These are phyloP conservation scores for Taphrorychus bicolor DNA, from an alignment of 2,888 invertebrate genomes.

Conservation along the genomic window DNA sequence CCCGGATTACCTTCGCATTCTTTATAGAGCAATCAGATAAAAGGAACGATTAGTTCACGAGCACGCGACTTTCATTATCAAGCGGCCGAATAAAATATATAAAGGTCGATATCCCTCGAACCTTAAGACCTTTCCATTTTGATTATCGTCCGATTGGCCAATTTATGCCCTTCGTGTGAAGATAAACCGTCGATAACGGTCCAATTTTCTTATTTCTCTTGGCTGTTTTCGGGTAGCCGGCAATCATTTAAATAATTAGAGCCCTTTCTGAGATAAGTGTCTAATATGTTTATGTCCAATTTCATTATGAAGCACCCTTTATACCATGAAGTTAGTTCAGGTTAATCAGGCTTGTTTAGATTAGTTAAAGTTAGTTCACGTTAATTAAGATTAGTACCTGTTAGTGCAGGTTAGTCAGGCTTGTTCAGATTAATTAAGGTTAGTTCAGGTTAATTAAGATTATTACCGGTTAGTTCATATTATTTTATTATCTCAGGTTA, in stretches of 20 bases:
- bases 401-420: too few species aligned
- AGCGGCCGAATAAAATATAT: slow-evolving; percentile 31
- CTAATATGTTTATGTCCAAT: background rate
- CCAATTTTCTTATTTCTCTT: slow-evolving; percentile 11
- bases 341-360: too few species aligned
- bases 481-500: too few species aligned
- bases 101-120: slow-evolving; percentile 25
- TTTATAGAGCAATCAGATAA: slow-evolving; percentile 23
- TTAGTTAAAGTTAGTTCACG: too few species aligned
- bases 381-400: too few species aligned
- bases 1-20: slow-evolving; percentile 5
- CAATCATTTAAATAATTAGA: background rate
- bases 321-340: too few species aligned
- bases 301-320: too few species aligned
- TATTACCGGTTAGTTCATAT: too few species aligned
- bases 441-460: too few species aligned
- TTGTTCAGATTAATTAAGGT: too few species aligned
- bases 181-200: slow-evolving; percentile 10
- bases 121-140: slow-evolving; percentile 9
- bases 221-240: background rate
- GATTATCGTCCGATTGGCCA: slow-evolving; percentile 14
- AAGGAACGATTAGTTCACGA: slow-evolving; percentile 11
- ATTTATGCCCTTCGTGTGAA: slow-evolving; percentile 20
- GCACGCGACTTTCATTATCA: slow-evolving; percentile 33
- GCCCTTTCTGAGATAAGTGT: background rate